Conservation (phyloP, 2,797 vertebrate species). For the Chrosomus eos region DNA sequence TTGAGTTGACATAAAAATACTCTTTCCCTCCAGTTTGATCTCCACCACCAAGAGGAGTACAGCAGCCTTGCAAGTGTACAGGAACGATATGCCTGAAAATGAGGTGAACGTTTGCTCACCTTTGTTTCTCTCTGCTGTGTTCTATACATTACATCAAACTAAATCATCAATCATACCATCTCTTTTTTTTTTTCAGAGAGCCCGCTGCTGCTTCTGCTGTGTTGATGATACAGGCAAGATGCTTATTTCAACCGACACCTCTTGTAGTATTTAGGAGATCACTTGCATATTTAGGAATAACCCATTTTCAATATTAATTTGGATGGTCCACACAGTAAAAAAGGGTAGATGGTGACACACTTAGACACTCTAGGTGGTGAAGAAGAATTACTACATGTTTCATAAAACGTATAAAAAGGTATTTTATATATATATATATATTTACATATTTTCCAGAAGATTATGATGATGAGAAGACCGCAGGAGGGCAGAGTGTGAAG, state of each 20-base stretch:
- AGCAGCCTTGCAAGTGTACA: slow-evolving; percentile 85
- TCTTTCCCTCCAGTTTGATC: slow-evolving; percentile 81
- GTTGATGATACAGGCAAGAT: slow-evolving; percentile 83
- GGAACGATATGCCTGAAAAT: slow-evolving; percentile 84
- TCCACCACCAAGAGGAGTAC: slow-evolving; percentile 94
- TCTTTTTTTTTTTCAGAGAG: slow-evolving; percentile 80
- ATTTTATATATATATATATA: background rate
- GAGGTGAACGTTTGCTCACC: slow-evolving; percentile 78
- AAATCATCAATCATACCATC: background rate
- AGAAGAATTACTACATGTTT: background rate
- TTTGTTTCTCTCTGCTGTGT: background rate
- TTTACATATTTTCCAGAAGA: slow-evolving; percentile 69
- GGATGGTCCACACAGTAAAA: slow-evolving; percentile 1
- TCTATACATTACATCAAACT: background rate
- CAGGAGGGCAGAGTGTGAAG: slow-evolving; percentile 84
- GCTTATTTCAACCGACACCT: background rate
- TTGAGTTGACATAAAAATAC: slow-evolving; percentile 5
- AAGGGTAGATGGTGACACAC: slow-evolving; percentile 54
- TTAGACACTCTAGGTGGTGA: slow-evolving; percentile 72
- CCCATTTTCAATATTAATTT: background rate
- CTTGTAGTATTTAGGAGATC: background rate
- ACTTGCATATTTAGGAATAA: background rate
- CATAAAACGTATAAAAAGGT: too few species aligned
- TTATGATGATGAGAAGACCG: slow-evolving; percentile 74
- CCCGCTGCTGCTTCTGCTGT: slow-evolving; percentile 96